Percentiles rank a stretch among this genome's conserved stretches.
These are phyloP conservation scores for Ectemnius lituratus DNA, from an alignment of 2,888 invertebrate genomes.

Conservation along the genomic window DNA sequence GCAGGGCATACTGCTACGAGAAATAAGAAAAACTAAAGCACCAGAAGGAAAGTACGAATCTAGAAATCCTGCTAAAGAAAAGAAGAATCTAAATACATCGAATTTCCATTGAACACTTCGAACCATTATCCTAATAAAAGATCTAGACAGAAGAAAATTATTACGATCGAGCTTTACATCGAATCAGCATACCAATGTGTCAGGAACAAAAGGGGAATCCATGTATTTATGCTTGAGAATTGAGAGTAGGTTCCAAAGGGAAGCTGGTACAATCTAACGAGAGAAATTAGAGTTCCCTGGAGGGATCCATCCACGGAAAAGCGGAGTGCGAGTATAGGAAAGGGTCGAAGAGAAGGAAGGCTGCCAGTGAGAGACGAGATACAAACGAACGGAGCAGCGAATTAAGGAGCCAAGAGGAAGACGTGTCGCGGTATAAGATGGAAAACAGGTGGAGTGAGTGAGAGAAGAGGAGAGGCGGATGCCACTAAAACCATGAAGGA, in stretches of 20 bases:
- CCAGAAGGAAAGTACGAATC: not conserved
- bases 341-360: slow-evolving; percentile 1
- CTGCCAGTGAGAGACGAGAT: slow-evolving; percentile 11
- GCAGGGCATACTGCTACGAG: slow-evolving; percentile 19
- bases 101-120: slow-evolving; percentile 31
- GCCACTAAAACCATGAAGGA: too few species aligned
- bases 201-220: slow-evolving; percentile 35
- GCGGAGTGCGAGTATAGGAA: not conserved
- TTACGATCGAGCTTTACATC: slow-evolving; percentile 15
- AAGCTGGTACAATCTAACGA: slow-evolving; percentile 44
- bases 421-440: slow-evolving; percentile 5
- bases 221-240: slow-evolving; percentile 53
- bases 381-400: not conserved
- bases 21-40: slow-evolving; percentile 14
- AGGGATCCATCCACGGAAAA: slow-evolving; percentile 5
- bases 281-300: slow-evolving; percentile 47
- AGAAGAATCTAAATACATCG: not conserved
- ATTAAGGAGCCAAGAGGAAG: slow-evolving; percentile 10
- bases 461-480: not conserved
- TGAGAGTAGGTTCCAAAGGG: slow-evolving; percentile 45
- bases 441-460: slow-evolving; percentile 2
- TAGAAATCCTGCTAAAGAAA: not conserved
- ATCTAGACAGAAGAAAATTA: slow-evolving; percentile 36
- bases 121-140: slow-evolving; percentile 33
- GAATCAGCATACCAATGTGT: slow-evolving; percentile 4